Percentiles rank a stretch among this genome's conserved stretches.
Conservation (phyloP, 2,797 vertebrate genomes). For the Acanthurus leucopareius region DNA sequence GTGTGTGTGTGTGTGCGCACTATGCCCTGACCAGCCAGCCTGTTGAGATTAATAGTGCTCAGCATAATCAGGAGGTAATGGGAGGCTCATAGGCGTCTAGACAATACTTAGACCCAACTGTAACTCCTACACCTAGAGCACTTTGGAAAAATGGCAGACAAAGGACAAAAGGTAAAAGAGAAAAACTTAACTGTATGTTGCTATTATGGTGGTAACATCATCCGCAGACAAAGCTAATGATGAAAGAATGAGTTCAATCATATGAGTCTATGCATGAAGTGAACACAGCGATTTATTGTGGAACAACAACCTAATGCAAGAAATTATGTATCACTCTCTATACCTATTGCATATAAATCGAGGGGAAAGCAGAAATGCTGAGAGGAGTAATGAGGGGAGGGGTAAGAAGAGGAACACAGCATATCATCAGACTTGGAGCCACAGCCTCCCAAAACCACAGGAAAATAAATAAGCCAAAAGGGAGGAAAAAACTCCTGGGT, state of each 20-base stretch:
- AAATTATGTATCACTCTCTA: conserved; percentile 44
- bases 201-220: conserved; percentile 47
- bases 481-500: conserved; percentile 41
- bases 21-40: conserved; percentile 14
- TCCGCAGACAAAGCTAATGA: conserved; percentile 26
- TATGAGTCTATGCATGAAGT: background rate
- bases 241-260: conserved; percentile 46
- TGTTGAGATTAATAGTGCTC: conserved; percentile 69
- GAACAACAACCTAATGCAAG: conserved; percentile 51
- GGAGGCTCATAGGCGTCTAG: conserved; percentile 76
- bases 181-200: conserved; percentile 25
- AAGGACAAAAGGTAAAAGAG: conserved; percentile 47
- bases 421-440: conserved; percentile 71
- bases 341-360: conserved; percentile 55
- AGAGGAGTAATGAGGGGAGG: conserved; percentile 54
- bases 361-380: conserved; percentile 38
- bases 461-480: conserved; percentile 75
- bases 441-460: conserved; percentile 76
- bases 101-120: conserved; percentile 70
- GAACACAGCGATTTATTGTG: conserved; percentile 51
- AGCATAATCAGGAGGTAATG: conserved; percentile 71
- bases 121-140: conserved; percentile 70
- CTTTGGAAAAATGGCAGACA: conserved; percentile 35
- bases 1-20: background rate
- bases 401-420: conserved; percentile 62